Evolutionary conservation across 1,140 invertebrate genomes (phyloP), one percentile per base, ranked within the genome.

Genomic region (Bombus breviceps): DNA sequence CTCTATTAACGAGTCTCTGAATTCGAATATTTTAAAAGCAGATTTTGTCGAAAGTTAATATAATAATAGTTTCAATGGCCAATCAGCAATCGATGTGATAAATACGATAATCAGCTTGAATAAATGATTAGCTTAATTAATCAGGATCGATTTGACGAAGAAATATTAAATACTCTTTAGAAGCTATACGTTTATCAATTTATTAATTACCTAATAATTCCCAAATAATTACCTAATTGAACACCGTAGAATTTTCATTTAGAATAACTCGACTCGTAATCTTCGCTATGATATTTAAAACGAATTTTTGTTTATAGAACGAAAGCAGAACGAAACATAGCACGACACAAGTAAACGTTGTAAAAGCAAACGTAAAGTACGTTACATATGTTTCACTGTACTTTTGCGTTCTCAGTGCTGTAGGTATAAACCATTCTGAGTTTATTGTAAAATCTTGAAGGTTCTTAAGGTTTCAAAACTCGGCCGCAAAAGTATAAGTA

Each of bases 401-500:
- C 62, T 66, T 59, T 41, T 13, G 71, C 66, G 34, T 9, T 87
- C 53, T 15, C 47, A 28, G 32, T 75, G 3, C 5, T 1, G 39
- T 47, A 69, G 80, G 82, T 91, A 76, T 92, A 90, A 89, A 89
- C 73, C 83, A 79, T 90, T 91, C 69, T 69, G 69, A 79, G 87
- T 90, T 90, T 89, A 91, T 91, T 85, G 82, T 79, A 80, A 89
- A 92, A 91, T 91, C 87, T 90, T 85, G 90, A 83, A 32, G 81
- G 91, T 89, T 87, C 88, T 85, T 86, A 85, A 87, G 84, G 79
- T 91, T 92, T 86, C 87, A 71, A 83, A 77, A 82, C 71, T 81
- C 87, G 87, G 89, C 85, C 91, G 88, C 86, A 83, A 82, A 91
- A 92, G 89, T 88, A 90, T 92, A 90, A 90, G 89, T 91, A 91